Evolutionary conservation across 2,888 invertebrate genomes (phyloP).

Genomic region (Phymatocera aterrima): DNA sequence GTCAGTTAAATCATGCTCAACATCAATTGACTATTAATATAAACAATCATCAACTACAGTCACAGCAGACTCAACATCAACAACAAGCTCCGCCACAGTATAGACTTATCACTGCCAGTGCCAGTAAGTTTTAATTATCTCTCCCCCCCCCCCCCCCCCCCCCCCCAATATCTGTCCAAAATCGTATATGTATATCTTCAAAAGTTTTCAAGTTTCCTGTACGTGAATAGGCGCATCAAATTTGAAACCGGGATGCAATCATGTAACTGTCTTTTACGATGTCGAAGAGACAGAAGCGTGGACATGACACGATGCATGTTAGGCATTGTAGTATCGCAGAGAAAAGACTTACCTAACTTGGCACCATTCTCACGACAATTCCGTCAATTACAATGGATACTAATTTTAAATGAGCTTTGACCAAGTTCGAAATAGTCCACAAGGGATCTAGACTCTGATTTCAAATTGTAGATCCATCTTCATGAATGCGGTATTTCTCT

Average conservation of each 20-base stretch:
- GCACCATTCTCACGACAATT: conserved; percentile 45
- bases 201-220: too few species aligned
- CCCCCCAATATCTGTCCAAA: too few species aligned
- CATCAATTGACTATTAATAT: conserved; percentile 55
- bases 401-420: conserved; percentile 44
- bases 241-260: too few species aligned
- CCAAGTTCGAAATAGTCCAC: conserved; percentile 41
- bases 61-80: conserved; percentile 65
- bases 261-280: conserved; percentile 17
- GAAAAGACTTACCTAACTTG: conserved; percentile 38
- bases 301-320: background rate
- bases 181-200: too few species aligned
- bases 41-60: conserved; percentile 65
- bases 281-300: conserved; percentile 2
- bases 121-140: conserved; percentile 65
- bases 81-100: conserved; percentile 66
- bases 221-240: too few species aligned
- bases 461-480: conserved; percentile 27
- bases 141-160: too few species aligned
- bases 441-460: background rate
- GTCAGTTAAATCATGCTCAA: conserved; percentile 63
- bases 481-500: background rate
- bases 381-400: conserved; percentile 41
- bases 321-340: background rate
- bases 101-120: conserved; percentile 66